A percentile compares a stretch with the other conserved stretches of the same genome.
Evolutionary conservation across 2,888 invertebrate genomes (phyloP).

Genomic region (Bugula neritina): DNA sequence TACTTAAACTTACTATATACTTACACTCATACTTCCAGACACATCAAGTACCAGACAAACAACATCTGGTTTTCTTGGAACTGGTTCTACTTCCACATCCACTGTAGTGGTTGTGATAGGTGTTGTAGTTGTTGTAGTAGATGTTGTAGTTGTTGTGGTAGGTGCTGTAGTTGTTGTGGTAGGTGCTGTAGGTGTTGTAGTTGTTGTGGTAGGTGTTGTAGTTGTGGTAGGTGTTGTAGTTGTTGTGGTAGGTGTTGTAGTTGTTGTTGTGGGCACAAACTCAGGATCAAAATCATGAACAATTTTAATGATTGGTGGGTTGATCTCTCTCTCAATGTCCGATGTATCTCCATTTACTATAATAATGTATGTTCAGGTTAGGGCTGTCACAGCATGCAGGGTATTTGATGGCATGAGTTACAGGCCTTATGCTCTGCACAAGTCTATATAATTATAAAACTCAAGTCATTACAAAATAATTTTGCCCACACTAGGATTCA

Average conservation of each 20-base stretch:
- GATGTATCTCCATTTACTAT: conserved; percentile 1
- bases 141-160: neutral
- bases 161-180: neutral
- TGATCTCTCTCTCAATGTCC: neutral
- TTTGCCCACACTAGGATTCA: too few relatives aligned
- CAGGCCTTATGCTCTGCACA: too few relatives aligned
- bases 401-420: too few relatives aligned
- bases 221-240: neutral
- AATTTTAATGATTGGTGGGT: neutral
- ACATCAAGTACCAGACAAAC: conserved; percentile 21
- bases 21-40: conserved; percentile 13
- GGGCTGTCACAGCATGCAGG: too few relatives aligned
- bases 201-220: neutral
- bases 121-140: neutral
- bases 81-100: neutral
- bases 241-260: neutral
- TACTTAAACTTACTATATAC: too few relatives aligned
- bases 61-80: conserved; percentile 11
- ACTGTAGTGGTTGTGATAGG: conserved; percentile 1
- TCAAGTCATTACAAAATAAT: too few relatives aligned
- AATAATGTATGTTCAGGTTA: too few relatives aligned
- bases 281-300: conserved; percentile 12
- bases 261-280: neutral
- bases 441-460: too few relatives aligned
- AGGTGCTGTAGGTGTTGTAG: neutral